Evolutionary conservation across 1,140 invertebrate species (phyloP).

Genomic region (Aphis gossypii): DNA sequence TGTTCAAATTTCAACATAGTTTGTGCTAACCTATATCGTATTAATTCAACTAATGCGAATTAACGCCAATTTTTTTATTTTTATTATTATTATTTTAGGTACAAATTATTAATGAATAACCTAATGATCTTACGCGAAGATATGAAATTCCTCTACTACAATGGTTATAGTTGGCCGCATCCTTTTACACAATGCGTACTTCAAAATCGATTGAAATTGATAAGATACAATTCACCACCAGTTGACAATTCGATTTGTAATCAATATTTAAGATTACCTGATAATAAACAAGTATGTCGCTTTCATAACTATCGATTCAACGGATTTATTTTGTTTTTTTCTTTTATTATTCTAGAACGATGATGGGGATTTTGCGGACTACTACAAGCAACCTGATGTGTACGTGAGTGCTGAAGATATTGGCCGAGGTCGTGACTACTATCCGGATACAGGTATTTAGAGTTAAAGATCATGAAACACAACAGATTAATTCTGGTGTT

Average conservation of each 20-base stretch:
- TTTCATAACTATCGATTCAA: background rate
- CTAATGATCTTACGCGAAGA: background rate
- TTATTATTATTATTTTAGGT: background rate
- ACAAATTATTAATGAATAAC: conserved; percentile 32
- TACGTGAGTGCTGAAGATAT: conserved; percentile 1
- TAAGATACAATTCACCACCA: background rate
- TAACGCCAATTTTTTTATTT: background rate
- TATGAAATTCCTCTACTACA: conserved; percentile 12
- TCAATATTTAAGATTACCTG: background rate
- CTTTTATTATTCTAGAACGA: background rate
- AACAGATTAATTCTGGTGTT: background rate
- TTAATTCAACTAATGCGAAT: background rate
- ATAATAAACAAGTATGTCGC: background rate
- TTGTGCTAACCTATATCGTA: background rate
- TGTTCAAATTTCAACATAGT: background rate
- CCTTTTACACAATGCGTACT: conserved; percentile 49
- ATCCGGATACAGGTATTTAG: conserved; percentile 14
- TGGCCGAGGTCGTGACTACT: background rate
- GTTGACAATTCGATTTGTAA: conserved; percentile 34
- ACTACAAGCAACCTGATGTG: conserved; percentile 4
- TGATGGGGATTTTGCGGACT: background rate
- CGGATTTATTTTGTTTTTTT: background rate
- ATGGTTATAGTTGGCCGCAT: conserved; percentile 37
- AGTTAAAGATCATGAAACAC: background rate
- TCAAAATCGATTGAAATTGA: conserved; percentile 39